Evolutionary conservation across 1,140 invertebrate genomes (phyloP).

Genomic region (Diuraphis noxia): DNA sequence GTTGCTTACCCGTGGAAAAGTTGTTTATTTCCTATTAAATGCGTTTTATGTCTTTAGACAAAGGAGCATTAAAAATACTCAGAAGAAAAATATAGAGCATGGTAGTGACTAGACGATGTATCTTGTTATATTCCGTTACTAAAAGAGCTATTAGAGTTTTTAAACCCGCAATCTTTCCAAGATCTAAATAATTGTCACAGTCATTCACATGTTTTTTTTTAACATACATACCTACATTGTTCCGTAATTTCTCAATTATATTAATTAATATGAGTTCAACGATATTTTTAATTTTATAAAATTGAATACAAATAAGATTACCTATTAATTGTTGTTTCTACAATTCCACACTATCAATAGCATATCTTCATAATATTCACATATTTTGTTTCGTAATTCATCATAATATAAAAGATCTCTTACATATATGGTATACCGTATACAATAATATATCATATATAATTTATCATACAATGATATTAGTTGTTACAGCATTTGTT

Average conservation of each 20-base stretch:
- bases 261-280: background rate
- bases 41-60: slow-evolving; percentile 34
- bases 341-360: background rate
- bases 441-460: no score
- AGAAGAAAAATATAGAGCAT: slow-evolving; percentile 41
- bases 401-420: background rate
- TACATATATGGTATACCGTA: no score
- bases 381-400: background rate
- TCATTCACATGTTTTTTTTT: background rate
- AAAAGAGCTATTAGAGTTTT: slow-evolving; percentile 5
- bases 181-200: slow-evolving; percentile 31
- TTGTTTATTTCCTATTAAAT: slow-evolving; percentile 34
- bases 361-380: background rate
- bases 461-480: no score
- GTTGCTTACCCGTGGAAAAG: slow-evolving; percentile 3
- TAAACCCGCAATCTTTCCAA: background rate
- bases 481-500: no score
- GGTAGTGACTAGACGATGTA: background rate
- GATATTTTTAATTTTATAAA: background rate
- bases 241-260: background rate
- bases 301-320: background rate
- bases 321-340: background rate
- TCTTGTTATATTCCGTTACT: slow-evolving; percentile 2
- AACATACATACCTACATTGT: background rate
- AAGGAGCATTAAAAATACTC: slow-evolving; percentile 27